A percentile compares a stretch with the other conserved stretches of the same genome.
phyloP scores from a whole-genome alignment of 2,888 invertebrate species.

The Anorthoa munda region DNA sequence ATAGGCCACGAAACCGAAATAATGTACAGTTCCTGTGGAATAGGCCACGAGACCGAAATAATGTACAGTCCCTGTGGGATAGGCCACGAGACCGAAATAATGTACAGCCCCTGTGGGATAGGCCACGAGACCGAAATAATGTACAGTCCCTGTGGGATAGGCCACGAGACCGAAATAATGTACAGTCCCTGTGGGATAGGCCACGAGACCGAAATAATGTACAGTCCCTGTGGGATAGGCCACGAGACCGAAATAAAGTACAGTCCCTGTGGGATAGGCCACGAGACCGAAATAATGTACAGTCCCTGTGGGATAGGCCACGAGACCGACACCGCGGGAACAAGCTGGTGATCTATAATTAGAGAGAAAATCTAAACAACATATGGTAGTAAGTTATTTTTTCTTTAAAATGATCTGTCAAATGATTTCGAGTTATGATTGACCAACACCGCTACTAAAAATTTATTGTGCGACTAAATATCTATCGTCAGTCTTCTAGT shows the following conservation, averaged over 20 bases:
- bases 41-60: neutral
- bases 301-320: neutral
- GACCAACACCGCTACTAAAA: neutral
- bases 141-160: neutral
- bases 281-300: neutral
- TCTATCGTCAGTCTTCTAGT: neutral
- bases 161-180: neutral
- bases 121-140: neutral
- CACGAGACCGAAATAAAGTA: neutral
- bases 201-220: neutral
- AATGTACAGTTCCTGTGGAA: neutral
- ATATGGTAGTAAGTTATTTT: neutral
- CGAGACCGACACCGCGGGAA: too few species aligned
- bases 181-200: neutral
- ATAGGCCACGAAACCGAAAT: neutral
- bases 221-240: neutral
- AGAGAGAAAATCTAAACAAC: neutral
- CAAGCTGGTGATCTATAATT: neutral
- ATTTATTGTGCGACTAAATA: neutral
- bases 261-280: neutral
- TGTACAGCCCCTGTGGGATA: neutral
- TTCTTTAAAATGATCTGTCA: neutral
- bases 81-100: neutral
- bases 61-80: neutral
- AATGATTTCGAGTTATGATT: neutral